These are phyloP conservation scores for Sthenelais limicola DNA, from an alignment of 2,888 invertebrate species.

Conservation along the genomic window DNA sequence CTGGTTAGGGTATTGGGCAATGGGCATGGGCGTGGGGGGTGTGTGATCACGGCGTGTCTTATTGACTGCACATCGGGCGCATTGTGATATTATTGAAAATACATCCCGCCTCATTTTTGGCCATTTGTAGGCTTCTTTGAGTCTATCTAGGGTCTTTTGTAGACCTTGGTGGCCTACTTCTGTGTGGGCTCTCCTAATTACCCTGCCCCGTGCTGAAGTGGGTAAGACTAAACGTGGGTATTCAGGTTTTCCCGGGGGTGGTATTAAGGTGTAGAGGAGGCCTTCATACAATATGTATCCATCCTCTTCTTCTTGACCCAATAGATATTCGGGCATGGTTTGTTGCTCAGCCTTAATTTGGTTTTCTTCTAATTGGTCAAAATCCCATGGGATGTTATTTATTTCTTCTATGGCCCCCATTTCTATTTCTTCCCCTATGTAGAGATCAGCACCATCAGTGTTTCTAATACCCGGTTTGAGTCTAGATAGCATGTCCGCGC, in stretches of 20 bases:
- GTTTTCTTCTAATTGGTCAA: not conserved
- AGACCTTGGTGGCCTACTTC: slow-evolving; percentile 10
- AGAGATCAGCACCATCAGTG: too few relatives aligned
- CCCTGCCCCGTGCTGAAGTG: too few relatives aligned
- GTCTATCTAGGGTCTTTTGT: not conserved
- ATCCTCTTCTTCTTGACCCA: not conserved
- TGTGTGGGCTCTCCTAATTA: slow-evolving; percentile 5
- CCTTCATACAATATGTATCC: not conserved
- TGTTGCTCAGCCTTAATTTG: not conserved
- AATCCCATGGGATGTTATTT: not conserved
- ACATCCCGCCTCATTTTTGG: slow-evolving; percentile 8
- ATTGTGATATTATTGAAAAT: not conserved
- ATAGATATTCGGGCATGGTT: not conserved
- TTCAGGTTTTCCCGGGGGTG: not conserved
- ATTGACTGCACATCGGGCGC: not conserved
- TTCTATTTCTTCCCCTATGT: not conserved
- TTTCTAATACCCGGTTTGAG: not conserved
- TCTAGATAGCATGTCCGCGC: slow-evolving; percentile 26
- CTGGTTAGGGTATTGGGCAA: not conserved
- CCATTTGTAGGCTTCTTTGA: slow-evolving; percentile 20
- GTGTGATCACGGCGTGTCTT: too few relatives aligned
- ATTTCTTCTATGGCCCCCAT: too few relatives aligned
- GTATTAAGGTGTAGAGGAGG: not conserved
- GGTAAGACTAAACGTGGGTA: slow-evolving; percentile 21
- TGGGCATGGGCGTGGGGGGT: not conserved